These are phyloP conservation scores for Tetanocera ferruginea DNA, from an alignment of 2,888 invertebrate species.

Conservation along the genomic window DNA sequence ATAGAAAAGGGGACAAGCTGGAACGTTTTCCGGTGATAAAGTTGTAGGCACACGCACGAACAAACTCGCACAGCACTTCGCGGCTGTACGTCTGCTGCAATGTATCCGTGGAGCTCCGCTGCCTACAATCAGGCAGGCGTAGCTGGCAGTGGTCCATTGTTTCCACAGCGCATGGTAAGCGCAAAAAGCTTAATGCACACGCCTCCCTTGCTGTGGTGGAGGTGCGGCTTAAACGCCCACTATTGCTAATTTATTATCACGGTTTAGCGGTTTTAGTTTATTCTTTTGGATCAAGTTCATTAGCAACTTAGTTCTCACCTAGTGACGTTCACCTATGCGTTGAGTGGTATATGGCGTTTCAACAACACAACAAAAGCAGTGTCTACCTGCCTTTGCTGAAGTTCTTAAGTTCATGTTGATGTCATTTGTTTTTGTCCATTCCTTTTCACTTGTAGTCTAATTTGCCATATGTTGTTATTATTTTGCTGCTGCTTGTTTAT, in stretches of 20 bases:
- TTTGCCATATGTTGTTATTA: too few species aligned
- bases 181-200: slow-evolving; percentile 41
- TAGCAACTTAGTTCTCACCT: background rate
- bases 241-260: slow-evolving; percentile 15
- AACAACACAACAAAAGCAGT: background rate
- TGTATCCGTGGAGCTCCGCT: slow-evolving; percentile 69
- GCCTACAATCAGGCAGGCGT: slow-evolving; percentile 60
- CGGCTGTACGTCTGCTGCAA: slow-evolving; percentile 40
- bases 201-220: background rate
- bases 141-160: slow-evolving; percentile 41
- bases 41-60: background rate
- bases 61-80: background rate
- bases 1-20: background rate
- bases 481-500: too few species aligned
- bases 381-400: background rate
- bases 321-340: background rate
- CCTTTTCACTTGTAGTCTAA: too few species aligned
- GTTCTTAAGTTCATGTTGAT: too few species aligned
- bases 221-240: slow-evolving; percentile 4
- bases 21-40: background rate
- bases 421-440: too few species aligned
- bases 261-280: background rate
- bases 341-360: background rate
- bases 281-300: background rate
- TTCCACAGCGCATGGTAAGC: slow-evolving; percentile 52